Percentiles rank a stretch among this genome's conserved stretches.
These are phyloP conservation scores for Gadopsis marmoratus DNA, from an alignment of 2,797 vertebrate species.

Conservation along the genomic window DNA sequence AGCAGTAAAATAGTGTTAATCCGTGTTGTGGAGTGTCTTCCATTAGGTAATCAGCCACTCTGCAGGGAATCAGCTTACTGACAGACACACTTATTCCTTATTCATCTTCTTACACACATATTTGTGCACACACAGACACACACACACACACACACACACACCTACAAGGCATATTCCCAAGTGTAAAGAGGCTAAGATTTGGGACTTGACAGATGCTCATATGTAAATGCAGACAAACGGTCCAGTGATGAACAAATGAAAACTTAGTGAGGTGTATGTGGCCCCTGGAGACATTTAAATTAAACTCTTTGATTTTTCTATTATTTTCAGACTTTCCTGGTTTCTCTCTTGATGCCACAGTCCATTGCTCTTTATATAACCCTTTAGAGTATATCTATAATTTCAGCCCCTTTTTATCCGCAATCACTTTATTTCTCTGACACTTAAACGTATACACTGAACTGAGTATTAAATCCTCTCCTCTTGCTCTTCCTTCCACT, in stretches of 20 bases:
- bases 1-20: conserved; percentile 78
- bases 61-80: conserved; percentile 77
- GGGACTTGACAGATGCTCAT: conserved; percentile 65
- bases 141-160: conserved; percentile 27
- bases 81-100: conserved; percentile 70
- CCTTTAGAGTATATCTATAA: conserved; percentile 19
- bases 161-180: conserved; percentile 43
- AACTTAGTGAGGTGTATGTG: conserved; percentile 58
- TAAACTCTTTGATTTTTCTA: conserved; percentile 57
- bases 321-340: conserved; percentile 45
- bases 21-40: conserved; percentile 72
- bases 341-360: conserved; percentile 25
- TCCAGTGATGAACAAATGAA: conserved; percentile 68
- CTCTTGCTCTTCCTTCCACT: not conserved
- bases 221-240: conserved; percentile 66
- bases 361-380: conserved; percentile 37
- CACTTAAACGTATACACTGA: conserved; percentile 7
- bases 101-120: conserved; percentile 60
- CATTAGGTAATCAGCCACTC: conserved; percentile 76
- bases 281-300: conserved; percentile 58
- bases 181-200: conserved; percentile 61
- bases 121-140: not conserved
- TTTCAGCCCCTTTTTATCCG: conserved; percentile 9
- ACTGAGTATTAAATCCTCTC: conserved; percentile 20
- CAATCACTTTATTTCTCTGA: conserved; percentile 16